Evolutionary conservation across 2,113 vertebrate genomes (phyloP).

Genomic region (Pristiophorus japonicus): DNA sequence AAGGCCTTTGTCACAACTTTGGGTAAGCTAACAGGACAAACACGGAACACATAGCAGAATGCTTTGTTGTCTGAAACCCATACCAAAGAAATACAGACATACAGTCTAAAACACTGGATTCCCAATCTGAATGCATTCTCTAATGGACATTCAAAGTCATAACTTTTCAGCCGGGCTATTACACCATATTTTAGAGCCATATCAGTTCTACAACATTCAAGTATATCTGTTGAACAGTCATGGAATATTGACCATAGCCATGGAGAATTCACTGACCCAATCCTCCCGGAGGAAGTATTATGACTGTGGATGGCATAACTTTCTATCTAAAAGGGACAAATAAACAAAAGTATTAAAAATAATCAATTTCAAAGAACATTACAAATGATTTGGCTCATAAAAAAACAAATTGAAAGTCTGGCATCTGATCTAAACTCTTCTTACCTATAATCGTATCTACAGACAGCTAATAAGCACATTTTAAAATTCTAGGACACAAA

Average conservation of each 20-base stretch:
- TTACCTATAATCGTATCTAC: neutral
- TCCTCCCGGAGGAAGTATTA: neutral
- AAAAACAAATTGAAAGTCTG: neutral
- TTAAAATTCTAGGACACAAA: neutral
- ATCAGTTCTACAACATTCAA: neutral
- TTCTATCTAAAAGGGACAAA: neutral
- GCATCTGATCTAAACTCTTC: neutral
- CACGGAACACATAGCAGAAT: neutral
- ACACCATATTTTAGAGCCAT: neutral
- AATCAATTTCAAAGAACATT: neutral
- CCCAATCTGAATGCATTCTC: neutral
- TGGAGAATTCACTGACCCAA: neutral
- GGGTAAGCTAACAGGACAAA: neutral
- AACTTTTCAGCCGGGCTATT: neutral
- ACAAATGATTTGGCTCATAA: neutral
- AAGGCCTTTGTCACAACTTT: neutral
- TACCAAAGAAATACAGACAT: neutral
- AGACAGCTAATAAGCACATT: neutral
- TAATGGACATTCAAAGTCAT: neutral
- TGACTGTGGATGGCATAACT: neutral
- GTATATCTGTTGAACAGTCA: neutral
- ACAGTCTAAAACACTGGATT: neutral
- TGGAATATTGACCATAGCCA: neutral
- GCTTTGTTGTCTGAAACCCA: neutral
- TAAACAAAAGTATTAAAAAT: neutral